Percentiles rank a stretch among this genome's conserved stretches.
Evolutionary conservation across 2,888 invertebrate genomes (phyloP).

Genomic region (Mechanitis mazaeus): DNA sequence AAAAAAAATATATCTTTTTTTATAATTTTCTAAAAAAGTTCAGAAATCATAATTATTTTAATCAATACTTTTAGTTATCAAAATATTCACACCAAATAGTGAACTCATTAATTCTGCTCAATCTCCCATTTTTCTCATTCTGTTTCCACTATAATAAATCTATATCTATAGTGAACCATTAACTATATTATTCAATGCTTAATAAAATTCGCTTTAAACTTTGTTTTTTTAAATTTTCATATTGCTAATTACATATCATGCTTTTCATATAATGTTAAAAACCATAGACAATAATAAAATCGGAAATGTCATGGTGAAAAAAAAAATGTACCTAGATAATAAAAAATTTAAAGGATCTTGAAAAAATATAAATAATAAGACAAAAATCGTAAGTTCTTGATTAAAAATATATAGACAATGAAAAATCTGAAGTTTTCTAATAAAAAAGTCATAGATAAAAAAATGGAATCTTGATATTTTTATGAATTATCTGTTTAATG

Average conservation of each 20-base stretch:
- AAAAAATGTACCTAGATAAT: not conserved
- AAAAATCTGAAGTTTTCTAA: too few species aligned
- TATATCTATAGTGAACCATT: too few species aligned
- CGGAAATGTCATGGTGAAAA: not conserved
- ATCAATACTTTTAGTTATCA: too few species aligned
- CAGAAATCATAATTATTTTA: not conserved
- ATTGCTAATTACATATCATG: not conserved
- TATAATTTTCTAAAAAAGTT: not conserved
- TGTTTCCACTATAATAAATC: constrained; percentile 8
- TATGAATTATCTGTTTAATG: too few species aligned
- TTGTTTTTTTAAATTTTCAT: not conserved
- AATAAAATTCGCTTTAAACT: too few species aligned
- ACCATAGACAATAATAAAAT: not conserved
- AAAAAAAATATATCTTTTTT: not conserved
- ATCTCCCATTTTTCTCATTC: constrained; percentile 66
- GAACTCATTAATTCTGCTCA: constrained; percentile 74
- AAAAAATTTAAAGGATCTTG: too few species aligned
- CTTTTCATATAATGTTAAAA: constrained; percentile 1
- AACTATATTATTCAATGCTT: too few species aligned
- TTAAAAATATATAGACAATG: too few species aligned
- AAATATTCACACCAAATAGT: constrained; percentile 41
- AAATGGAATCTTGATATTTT: too few species aligned
- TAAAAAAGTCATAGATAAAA: too few species aligned
- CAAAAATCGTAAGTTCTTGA: too few species aligned
- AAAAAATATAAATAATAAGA: too few species aligned